Evolutionary conservation across 2,797 vertebrate genomes (phyloP).

Genomic region (Limnodromus scolopaceus): DNA sequence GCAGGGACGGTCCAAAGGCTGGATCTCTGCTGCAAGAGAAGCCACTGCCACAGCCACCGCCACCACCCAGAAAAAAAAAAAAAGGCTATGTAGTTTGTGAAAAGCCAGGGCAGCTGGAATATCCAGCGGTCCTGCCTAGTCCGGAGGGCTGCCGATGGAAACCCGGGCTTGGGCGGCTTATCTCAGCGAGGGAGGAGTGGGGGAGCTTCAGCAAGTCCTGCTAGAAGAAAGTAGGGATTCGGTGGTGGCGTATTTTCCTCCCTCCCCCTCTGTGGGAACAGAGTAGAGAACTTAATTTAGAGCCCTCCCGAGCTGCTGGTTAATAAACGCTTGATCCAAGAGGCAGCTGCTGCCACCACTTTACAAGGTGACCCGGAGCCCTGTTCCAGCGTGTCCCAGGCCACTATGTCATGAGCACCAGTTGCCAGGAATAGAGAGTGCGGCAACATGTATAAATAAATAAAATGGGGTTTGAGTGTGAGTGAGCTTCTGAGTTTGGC

Average conservation of each 20-base stretch:
- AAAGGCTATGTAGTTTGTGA: background rate
- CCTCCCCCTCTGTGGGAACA: background rate
- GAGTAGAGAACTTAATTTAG: constrained; percentile 58
- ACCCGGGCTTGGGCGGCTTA: fast-evolving
- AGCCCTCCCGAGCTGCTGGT: background rate
- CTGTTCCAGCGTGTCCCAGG: constrained; percentile 26
- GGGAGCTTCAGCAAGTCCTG: background rate
- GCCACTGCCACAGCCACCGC: background rate
- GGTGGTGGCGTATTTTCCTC: background rate
- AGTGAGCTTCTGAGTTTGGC: background rate
- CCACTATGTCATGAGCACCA: constrained; percentile 51
- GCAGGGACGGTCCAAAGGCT: background rate
- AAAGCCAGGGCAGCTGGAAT: background rate
- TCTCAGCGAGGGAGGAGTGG: background rate
- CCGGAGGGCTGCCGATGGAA: fast-evolving
- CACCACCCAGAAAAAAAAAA: background rate
- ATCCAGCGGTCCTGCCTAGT: fast-evolving
- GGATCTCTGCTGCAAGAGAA: background rate
- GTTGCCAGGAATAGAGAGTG: constrained; percentile 53
- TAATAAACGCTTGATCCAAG: constrained; percentile 48
- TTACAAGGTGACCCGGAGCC: constrained; percentile 52
- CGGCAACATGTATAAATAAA: constrained; percentile 49
- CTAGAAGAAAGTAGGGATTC: background rate
- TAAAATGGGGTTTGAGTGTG: constrained; percentile 37
- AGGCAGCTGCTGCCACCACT: constrained; percentile 62